A percentile compares a stretch with the other conserved stretches of the same genome.
Conservation (phyloP, 2,113 vertebrate species). For the Bambusicola thoracicus region DNA sequence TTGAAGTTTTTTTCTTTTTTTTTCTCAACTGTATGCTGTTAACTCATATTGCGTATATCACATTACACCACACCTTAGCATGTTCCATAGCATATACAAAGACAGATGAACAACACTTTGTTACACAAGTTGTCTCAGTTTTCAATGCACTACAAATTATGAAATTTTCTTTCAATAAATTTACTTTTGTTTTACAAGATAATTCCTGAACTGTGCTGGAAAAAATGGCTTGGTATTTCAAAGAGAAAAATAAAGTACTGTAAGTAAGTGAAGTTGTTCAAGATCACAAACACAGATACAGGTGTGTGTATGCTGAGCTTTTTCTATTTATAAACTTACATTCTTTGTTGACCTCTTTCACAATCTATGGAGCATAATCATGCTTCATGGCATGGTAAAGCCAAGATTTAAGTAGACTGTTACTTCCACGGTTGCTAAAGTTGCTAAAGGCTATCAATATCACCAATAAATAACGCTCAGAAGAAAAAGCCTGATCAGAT, state of each 20-base stretch:
- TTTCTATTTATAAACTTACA: neutral
- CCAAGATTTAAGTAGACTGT: neutral
- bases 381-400: neutral
- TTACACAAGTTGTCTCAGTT: neutral
- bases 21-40: neutral
- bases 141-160: neutral
- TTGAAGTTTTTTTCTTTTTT: neutral
- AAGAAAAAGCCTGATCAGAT: neutral
- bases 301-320: neutral
- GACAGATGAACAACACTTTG: neutral
- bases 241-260: neutral
- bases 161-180: neutral
- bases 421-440: neutral
- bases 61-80: neutral
- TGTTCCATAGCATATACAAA: neutral
- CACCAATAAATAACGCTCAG: neutral
- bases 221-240: neutral
- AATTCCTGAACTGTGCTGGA: neutral
- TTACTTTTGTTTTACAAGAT: neutral
- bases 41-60: neutral
- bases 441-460: neutral
- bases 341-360: neutral
- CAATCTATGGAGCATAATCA: neutral
- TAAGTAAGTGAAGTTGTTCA: neutral
- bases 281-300: neutral